These are phyloP conservation scores for Limonius californicus DNA, from an alignment of 1,140 invertebrate species.

Conservation along the genomic window DNA sequence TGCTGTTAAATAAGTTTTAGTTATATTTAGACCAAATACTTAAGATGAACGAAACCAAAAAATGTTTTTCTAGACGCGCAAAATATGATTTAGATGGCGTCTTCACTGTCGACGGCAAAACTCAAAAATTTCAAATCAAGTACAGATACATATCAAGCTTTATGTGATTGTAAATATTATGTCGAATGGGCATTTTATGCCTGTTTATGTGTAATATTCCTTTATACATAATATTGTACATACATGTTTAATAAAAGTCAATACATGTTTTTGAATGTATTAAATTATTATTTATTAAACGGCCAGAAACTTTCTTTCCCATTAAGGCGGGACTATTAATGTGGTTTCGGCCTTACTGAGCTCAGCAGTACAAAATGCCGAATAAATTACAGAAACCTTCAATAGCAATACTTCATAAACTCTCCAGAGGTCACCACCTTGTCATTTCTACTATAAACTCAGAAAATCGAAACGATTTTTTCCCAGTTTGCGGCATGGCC, in stretches of 20 bases:
- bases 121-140: neutral
- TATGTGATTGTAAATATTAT: conserved; percentile 9
- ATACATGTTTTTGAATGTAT: too few relatives aligned
- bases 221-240: conserved; percentile 8
- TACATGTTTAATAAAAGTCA: conserved; percentile 3
- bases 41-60: conserved; percentile 10
- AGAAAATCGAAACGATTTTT: neutral
- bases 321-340: too few relatives aligned
- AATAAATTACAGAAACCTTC: too few relatives aligned
- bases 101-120: too few relatives aligned
- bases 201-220: conserved; percentile 4
- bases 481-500: neutral
- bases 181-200: neutral
- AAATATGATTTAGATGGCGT: neutral
- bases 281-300: too few relatives aligned
- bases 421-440: too few relatives aligned
- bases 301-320: too few relatives aligned
- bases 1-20: neutral
- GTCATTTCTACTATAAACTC: too few relatives aligned
- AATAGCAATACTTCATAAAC: too few relatives aligned
- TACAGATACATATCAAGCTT: conserved; percentile 12
- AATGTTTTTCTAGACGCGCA: neutral
- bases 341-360: too few relatives aligned
- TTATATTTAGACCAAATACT: conserved; percentile 2
- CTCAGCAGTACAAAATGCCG: too few relatives aligned